Conservation (phyloP, 2,888 invertebrate species). For the Cryptus armator region DNA sequence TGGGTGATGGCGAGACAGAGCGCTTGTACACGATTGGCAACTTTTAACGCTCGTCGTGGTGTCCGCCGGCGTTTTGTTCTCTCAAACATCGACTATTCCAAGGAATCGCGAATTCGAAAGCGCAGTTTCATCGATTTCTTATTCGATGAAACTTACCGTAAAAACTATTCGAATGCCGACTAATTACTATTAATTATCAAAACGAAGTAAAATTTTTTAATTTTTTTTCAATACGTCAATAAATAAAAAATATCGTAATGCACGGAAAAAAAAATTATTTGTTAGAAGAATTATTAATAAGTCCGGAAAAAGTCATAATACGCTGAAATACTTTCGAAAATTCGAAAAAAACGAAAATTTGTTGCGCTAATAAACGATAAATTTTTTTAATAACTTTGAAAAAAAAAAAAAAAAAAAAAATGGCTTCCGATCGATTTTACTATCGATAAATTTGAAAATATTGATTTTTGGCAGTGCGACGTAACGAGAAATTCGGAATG, state of each 20-base stretch:
- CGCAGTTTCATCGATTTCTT: constrained; percentile 4
- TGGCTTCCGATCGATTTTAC: not conserved
- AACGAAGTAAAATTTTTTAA: no score
- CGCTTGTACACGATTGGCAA: constrained; percentile 10
- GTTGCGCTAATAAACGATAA: no score
- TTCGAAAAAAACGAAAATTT: no score
- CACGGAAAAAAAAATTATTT: no score
- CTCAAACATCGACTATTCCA: constrained; percentile 15
- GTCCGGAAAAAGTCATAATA: no score
- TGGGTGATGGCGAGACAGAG: constrained; percentile 30
- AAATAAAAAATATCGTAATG: no score
- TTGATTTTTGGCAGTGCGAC: not conserved
- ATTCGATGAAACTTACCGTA: not conserved
- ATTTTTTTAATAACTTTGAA: no score
- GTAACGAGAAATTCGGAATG: not conserved
- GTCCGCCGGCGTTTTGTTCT: constrained; percentile 21
- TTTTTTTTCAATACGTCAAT: no score
- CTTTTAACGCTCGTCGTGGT: constrained; percentile 10
- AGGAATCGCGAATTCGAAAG: constrained; percentile 20
- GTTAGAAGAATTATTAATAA: no score
- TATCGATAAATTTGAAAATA: not conserved
- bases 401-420: no score
- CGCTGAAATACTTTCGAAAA: no score
- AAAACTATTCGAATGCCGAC: not conserved
- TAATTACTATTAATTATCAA: no score